Evolutionary conservation across 2,888 invertebrate species (phyloP).

Genomic region (Suillia variegata): DNA sequence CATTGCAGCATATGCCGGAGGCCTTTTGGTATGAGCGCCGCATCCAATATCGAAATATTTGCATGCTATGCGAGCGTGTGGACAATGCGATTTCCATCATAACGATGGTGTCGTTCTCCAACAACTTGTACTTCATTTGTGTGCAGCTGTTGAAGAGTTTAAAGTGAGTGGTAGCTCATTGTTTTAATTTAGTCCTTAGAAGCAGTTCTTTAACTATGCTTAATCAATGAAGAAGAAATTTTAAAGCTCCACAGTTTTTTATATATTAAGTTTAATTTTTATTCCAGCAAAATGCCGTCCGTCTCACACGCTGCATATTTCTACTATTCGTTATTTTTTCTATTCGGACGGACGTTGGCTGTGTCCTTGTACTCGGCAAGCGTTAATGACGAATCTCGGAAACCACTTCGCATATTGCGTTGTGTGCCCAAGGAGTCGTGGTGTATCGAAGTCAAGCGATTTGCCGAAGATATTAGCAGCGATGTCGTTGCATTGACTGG

Average conservation of each 20-base stretch:
- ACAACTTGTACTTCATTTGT: slow-evolving; percentile 67
- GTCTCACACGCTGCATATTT: slow-evolving; percentile 63
- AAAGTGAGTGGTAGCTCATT: slow-evolving; percentile 45
- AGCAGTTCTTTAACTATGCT: not conserved
- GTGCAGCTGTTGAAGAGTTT: slow-evolving; percentile 65
- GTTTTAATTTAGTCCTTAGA: not conserved
- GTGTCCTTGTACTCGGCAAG: slow-evolving; percentile 66
- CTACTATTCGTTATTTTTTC: slow-evolving; percentile 65
- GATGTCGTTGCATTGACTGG: slow-evolving; percentile 58
- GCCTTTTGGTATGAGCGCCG: slow-evolving; percentile 64
- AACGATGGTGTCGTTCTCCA: slow-evolving; percentile 65
- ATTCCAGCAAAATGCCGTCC: slow-evolving; percentile 53
- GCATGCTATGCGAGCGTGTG: slow-evolving; percentile 62
- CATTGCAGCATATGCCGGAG: slow-evolving; percentile 47
- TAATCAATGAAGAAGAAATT: not conserved
- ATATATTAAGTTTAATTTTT: not conserved
- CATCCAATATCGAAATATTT: slow-evolving; percentile 63
- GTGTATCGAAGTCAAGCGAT: slow-evolving; percentile 61
- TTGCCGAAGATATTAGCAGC: slow-evolving; percentile 55
- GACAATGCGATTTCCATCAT: slow-evolving; percentile 64
- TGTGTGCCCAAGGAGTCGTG: slow-evolving; percentile 62
- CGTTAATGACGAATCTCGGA: slow-evolving; percentile 65
- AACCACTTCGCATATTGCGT: slow-evolving; percentile 58
- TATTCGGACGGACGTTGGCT: slow-evolving; percentile 64
- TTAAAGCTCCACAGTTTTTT: not conserved